Base-by-base conservation (phyloP, 1,140 invertebrate genomes). In the Ylistrum balloti region DNA sequence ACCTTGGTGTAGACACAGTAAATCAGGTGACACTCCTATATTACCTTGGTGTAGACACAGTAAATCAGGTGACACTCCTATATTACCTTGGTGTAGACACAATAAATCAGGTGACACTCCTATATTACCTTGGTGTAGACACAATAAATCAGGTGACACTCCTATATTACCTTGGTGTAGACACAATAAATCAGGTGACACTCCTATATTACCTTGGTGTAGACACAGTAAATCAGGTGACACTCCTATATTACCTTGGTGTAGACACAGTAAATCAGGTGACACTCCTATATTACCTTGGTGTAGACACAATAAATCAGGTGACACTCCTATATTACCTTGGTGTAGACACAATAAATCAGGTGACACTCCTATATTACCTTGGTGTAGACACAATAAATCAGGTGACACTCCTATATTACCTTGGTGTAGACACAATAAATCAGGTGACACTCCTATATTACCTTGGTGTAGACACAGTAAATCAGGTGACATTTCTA, bases 1-100 rank as follows among this genome's bases (percentile, higher is more conserved):
- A 90, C 91, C 89, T 88, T 90, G 88, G 33, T 90, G 85, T 15
- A 92, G 88, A 35, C 33, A 74, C 34, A 92, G 90, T 22, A n/a
- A n/a, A n/a, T n/a, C n/a, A 48, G 11, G 35, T 38, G 35, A 38
- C 35, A 38, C 35, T 13, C 35, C 35, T 38, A 92, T 0, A 89
- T 20, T 0, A 48, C 20, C 38, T 22, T 38, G 35, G 5, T 48
- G 45, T 48, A 48, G 45, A 48, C 22, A 48, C 20, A 48, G 22
- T 22, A n/a, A n/a, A n/a, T n/a, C n/a, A 48, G 11, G 35, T 38
- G 35, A 38, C 35, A 38, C 35, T 13, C 35, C 35, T 38, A 92
- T 0, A 89, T 2, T 48, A 48, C 45, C 45, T 48, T 48, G 35
- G 5, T 38, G 45, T 48, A 48, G 45, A 48, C 22, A 48, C 20